Percentiles rank a stretch among this genome's conserved stretches.
Evolutionary conservation across 2,888 invertebrate species (phyloP).

Genomic region (Cerceris rybyensis): DNA sequence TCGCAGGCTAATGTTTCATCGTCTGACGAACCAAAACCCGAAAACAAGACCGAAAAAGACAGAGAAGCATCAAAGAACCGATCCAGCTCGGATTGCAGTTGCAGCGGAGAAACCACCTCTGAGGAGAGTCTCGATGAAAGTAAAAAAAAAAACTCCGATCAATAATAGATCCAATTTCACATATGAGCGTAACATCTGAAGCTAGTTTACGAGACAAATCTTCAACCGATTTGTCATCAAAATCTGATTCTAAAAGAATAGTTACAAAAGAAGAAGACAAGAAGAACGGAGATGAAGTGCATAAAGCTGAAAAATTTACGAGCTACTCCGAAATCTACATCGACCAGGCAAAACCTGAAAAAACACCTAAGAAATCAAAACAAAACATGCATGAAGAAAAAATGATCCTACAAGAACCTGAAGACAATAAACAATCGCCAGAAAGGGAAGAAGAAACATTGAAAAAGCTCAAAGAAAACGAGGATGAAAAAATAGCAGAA

Average conservation of each 20-base stretch:
- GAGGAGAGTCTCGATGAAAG: slow-evolving; percentile 55
- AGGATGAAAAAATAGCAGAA: too few species aligned
- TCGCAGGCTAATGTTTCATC: too few species aligned
- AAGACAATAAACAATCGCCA: too few species aligned
- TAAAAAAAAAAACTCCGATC: slow-evolving; percentile 70
- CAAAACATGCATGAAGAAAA: too few species aligned
- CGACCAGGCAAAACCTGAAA: too few species aligned
- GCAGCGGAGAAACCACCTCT: slow-evolving; percentile 29
- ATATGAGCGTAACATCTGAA: neutral
- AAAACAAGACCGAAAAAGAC: neutral
- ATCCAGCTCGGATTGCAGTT: slow-evolving; percentile 38
- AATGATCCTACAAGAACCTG: too few species aligned
- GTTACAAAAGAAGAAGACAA: neutral
- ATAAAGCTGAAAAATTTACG: too few species aligned
- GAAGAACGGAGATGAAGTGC: too few species aligned
- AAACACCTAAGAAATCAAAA: too few species aligned
- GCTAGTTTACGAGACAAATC: neutral
- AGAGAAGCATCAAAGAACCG: slow-evolving; percentile 22
- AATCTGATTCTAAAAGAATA: neutral
- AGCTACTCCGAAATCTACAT: too few species aligned
- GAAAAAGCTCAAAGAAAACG: too few species aligned
- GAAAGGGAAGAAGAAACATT: too few species aligned
- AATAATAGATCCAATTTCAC: slow-evolving; percentile 30
- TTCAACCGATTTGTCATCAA: neutral
- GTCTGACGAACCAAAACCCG: neutral